phyloP scores from a whole-genome alignment of 2,113 vertebrate species.

The Paratilapia polleni region DNA sequence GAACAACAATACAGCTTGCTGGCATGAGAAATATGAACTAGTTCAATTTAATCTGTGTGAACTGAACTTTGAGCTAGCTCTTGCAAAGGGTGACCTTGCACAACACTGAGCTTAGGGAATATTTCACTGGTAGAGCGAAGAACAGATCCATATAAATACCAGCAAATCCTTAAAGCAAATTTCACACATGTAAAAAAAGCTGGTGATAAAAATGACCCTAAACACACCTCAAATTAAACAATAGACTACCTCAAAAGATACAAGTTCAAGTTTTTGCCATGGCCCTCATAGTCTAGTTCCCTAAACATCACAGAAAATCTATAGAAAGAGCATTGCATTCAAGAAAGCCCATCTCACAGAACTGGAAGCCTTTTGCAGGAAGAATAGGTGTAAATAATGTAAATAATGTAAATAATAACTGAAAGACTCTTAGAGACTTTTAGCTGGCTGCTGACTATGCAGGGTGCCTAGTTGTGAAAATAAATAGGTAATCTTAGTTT shows the following conservation, averaged over 20 bases:
- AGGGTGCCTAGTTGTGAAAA: background rate
- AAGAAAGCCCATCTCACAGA: background rate
- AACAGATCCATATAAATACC: background rate
- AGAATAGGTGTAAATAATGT: background rate
- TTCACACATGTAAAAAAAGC: background rate
- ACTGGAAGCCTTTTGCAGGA: background rate
- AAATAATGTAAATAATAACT: too few relatives aligned
- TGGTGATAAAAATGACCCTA: background rate
- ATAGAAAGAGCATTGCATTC: background rate
- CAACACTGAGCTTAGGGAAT: conserved; percentile 1
- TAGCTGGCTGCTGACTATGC: background rate
- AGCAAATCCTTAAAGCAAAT: background rate
- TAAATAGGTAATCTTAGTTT: background rate
- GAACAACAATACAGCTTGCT: conserved; percentile 3
- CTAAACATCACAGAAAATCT: background rate
- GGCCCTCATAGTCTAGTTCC: background rate
- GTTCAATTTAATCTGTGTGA: conserved; percentile 3
- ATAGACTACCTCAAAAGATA: background rate
- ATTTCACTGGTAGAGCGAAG: background rate
- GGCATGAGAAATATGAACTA: conserved; percentile 4
- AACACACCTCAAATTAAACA: background rate
- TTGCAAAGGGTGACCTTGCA: conserved; percentile 2
- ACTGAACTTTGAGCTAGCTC: conserved; percentile 16
- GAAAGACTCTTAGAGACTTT: background rate
- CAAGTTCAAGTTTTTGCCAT: background rate